Base-by-base conservation (phyloP, 1,140 invertebrate genomes). In the Ectropis grisescens region DNA sequence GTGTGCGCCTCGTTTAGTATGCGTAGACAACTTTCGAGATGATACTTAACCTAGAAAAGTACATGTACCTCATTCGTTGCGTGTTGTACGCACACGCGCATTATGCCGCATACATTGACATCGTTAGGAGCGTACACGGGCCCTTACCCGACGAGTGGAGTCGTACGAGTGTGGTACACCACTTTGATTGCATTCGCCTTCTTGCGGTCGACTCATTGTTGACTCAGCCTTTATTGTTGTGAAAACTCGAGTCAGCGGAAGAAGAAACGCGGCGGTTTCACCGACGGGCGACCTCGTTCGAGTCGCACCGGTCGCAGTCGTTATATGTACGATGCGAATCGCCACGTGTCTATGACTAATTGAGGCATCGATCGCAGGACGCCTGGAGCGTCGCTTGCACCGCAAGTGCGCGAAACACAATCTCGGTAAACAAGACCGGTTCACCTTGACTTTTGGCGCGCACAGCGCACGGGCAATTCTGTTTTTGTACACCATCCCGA, bases 371-470 rank as follows among this genome's bases (percentile, higher is more conserved):
- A 43, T 49, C 37, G 41, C 32, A 25, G 16, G 4, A 22, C 19
- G 19, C 9, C 4, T 22, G 19, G 19, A 5, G 19, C 19, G 4
- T 9, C 4, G 19, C 4, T 4, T 9, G 19, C 38, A 42, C 35
- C 10, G 27, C 26, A 41, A 40, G 19, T 35, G 28, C n/a, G n/a
- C n/a, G n/a, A n/a, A n/a, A n/a, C n/a, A n/a, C n/a, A n/a, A n/a
- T n/a, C n/a, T 24, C 9, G 25, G 30, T 33, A 41, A 40, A 37
- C 44, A 29, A 36, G 30, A 56, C 48, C 51, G 47, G 65, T 48
- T 69, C 48, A 59, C 68, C 68, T 72, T 74, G 69, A 70, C 52
- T 69, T 69, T 69, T 60, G 58, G 57, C 55, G 53, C 51, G 62
- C 46, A 35, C 33, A 45, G 33, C 44, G 36, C 38, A 34, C 37